These are phyloP conservation scores for Aplodontia rufa DNA, from an alignment of 2,113 vertebrate species.

Conservation along the genomic window DNA sequence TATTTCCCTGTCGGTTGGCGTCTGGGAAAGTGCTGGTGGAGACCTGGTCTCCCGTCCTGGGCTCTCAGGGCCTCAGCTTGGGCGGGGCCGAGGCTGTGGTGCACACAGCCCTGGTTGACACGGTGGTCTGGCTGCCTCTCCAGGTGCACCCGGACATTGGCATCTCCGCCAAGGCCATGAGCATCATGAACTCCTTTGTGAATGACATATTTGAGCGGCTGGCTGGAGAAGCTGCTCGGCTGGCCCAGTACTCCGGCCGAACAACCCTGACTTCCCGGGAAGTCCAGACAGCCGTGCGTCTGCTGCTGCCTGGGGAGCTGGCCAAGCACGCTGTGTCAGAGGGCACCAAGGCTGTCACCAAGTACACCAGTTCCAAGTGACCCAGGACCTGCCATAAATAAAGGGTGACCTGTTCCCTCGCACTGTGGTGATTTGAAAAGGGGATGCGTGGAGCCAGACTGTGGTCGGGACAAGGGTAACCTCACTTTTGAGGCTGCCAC, in stretches of 20 bases:
- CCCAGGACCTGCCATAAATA: background rate
- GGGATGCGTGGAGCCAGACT: background rate
- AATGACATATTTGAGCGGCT: slow-evolving; percentile 77
- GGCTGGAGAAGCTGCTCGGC: slow-evolving; percentile 27
- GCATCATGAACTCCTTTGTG: slow-evolving; percentile 85
- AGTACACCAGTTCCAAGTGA: slow-evolving; percentile 76
- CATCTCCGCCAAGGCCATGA: slow-evolving; percentile 86
- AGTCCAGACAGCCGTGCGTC: slow-evolving; percentile 44
- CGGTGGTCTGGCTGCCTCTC: fast-evolving
- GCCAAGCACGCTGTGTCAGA: slow-evolving; percentile 45
- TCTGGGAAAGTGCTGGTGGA: background rate
- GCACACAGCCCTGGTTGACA: background rate
- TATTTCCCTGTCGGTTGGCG: background rate
- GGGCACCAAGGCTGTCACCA: slow-evolving; percentile 69
- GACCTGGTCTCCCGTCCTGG: background rate
- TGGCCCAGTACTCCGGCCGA: slow-evolving; percentile 61
- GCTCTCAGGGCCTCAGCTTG: background rate
- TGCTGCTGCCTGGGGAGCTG: slow-evolving; percentile 68
- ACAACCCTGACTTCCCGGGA: slow-evolving; percentile 68
- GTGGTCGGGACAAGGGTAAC: background rate
- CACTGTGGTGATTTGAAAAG: background rate
- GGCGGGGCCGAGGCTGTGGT: background rate
- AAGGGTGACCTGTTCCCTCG: background rate
- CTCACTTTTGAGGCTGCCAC: background rate
- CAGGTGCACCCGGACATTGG: slow-evolving; percentile 78